These are phyloP conservation scores for Ageneiosus marmoratus DNA, from an alignment of 2,113 vertebrate genomes.

Conservation along the genomic window DNA sequence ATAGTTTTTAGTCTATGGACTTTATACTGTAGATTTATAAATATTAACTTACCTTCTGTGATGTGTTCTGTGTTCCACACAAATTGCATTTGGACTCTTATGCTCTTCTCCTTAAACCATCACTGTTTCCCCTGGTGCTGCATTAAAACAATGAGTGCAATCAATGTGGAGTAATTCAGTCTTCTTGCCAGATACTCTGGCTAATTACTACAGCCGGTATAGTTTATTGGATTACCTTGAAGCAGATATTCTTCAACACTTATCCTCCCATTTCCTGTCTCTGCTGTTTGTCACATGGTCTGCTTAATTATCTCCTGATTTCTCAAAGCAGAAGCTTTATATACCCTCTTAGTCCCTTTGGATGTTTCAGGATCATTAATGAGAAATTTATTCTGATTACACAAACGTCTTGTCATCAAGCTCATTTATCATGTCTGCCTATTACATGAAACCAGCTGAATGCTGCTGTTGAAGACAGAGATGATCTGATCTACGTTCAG, in stretches of 20 bases:
- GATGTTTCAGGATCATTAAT: neutral
- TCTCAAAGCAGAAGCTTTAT: neutral
- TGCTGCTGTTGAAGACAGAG: slow-evolving; percentile 49
- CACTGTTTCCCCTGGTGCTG: neutral
- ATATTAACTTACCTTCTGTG: neutral
- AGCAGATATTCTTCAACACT: neutral
- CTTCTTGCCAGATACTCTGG: slow-evolving; percentile 7
- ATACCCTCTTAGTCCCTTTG: neutral
- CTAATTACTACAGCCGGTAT: slow-evolving; percentile 28
- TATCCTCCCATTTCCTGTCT: neutral
- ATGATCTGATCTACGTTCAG: slow-evolving; percentile 57
- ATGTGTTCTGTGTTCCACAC: neutral
- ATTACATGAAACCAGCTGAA: slow-evolving; percentile 59
- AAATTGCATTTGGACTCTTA: neutral
- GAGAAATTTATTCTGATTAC: slow-evolving; percentile 13
- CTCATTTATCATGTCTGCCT: neutral
- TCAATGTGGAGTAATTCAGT: slow-evolving; percentile 13
- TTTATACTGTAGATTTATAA: neutral
- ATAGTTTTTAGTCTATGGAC: neutral
- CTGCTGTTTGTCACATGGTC: slow-evolving; percentile 1
- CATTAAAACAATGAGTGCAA: slow-evolving; percentile 7
- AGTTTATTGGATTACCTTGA: slow-evolving; percentile 14
- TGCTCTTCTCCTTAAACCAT: neutral
- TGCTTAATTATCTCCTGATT: neutral
- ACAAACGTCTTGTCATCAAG: neutral